Conservation (phyloP, 2,797 vertebrate species). For the Eurystomus glaucurus region DNA sequence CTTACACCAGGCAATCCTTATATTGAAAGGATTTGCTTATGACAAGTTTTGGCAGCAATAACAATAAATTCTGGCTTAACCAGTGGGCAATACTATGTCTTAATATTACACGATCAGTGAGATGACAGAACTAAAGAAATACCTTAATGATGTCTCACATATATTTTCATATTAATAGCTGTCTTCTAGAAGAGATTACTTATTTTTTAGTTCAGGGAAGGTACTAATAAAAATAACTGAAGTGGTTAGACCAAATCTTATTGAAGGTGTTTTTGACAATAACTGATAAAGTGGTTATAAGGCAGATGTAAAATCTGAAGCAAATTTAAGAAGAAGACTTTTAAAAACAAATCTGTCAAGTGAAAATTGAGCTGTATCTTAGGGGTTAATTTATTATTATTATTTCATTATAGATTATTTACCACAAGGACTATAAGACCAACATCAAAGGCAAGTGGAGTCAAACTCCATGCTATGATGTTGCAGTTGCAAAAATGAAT, state of each 20-base stretch:
- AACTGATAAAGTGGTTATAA: background rate
- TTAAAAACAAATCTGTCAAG: background rate
- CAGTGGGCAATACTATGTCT: background rate
- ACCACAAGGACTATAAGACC: conserved; percentile 95
- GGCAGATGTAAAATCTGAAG: background rate
- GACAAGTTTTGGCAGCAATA: background rate
- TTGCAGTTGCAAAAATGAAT: conserved; percentile 92
- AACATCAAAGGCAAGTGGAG: conserved; percentile 97
- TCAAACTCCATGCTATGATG: conserved; percentile 96
- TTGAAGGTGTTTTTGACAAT: background rate
- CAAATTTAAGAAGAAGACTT: background rate
- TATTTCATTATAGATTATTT: conserved; percentile 85
- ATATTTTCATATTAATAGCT: background rate
- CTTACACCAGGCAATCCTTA: too few species aligned
- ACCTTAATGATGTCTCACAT: background rate
- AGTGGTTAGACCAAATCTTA: background rate
- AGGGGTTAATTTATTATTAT: background rate
- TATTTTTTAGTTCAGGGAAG: background rate
- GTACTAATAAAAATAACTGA: background rate
- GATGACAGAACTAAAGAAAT: background rate
- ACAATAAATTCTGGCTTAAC: background rate
- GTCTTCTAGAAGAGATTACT: background rate
- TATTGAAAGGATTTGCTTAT: background rate
- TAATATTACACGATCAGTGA: background rate
- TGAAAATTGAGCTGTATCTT: conserved; percentile 10